Base-by-base conservation (phyloP, 1,140 invertebrate genomes). In the Solenopsis fugax region DNA sequence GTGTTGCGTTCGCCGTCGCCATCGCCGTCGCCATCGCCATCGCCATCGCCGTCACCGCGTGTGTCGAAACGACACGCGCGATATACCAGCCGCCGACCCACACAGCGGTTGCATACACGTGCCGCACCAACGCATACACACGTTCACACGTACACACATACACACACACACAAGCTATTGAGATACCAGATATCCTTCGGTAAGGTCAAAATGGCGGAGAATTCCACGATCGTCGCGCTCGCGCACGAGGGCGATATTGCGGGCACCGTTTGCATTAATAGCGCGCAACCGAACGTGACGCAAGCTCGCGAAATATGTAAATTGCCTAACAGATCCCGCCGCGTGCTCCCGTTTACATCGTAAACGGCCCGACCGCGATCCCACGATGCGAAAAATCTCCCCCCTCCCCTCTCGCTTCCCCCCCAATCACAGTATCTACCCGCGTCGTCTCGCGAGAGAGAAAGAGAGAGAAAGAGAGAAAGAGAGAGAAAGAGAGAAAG, bases 121-220 rank as follows among this genome's bases (percentile, higher is more conserved):
- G 73, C 29, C 29, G 29, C 29, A 29, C 1, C 29, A 2, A 29
- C 29, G 29, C 69, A 45, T 37, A 4, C 29, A 41, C 4, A 21
- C 4, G 13, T 2, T 0, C 50, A 7, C 71, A 3, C 9, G 16
- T 7, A 72, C 16, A 12, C 24, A n/a, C 16, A 52, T 16, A 52
- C 48, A 10, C 21, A 41, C 52, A 18, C 18, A 9, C 18, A 21
- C 9, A 7, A 6, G 65, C n/a, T 50, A 37, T 13, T 60, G 67
- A 90, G 91, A 91, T 92, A 92, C 88, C 90, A 91, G 93, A 94
- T 94, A 94, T 94, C 93, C 93, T 94, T 94, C 92, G 91, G 84
- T 94, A 94, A 94, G 93, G 93, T 94, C 94, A 94, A 94, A 94
- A 94, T 94, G 94, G 93, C 93, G 93, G 91, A 90, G 89, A 90